Base-by-base conservation (phyloP, 1,140 invertebrate species). In the Harpegnathos saltator region DNA sequence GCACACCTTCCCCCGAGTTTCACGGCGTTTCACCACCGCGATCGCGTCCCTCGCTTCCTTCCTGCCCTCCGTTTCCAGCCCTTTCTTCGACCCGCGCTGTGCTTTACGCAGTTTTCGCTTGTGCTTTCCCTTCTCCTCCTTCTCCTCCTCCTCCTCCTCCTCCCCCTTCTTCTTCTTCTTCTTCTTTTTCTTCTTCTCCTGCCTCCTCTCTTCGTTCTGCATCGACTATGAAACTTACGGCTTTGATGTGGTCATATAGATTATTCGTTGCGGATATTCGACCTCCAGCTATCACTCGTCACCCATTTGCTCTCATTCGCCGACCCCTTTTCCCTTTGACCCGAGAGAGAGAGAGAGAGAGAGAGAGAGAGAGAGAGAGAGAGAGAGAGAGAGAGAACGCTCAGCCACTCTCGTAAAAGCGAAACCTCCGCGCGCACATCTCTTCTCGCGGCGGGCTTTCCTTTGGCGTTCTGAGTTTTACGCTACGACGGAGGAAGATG, bases 231-330 rank as follows among this genome's bases (percentile, higher is more conserved):
- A 26, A 69, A 9, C 63, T 75, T 48, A 56, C 63, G 52, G 61
- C 85, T 89, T 83, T 83, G 73, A 89, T 66, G 77, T 80, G 66
- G 26, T 75, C 38, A 73, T 82, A 71, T 65, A 58, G 38, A 82
- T 85, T 72, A 83, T 82, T 87, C 74, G 68, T 38, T 50, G 24
- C 52, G 50, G 26, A 69, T 84, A 75, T 84, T 84, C 15, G 24
- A 9, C 15, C n/a, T 56, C 12, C 50, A 33, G 19, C 38, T 15
- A 15, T 56, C 24, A n/a, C 14, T 22, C 50, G 3, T 29, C 33
- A 44, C 12, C 22, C 12, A 22, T 69, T 56, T 84, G 58, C 33
- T 56, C 14, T 44, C 56, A 11, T 84, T 77, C 22, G 14, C n/a
- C 19, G 56, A 14, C 1, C 17, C 38, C 12, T 14, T 63, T 62